Evolutionary conservation across 2,888 invertebrate species (phyloP).

Genomic region (Nymphalis urticae): DNA sequence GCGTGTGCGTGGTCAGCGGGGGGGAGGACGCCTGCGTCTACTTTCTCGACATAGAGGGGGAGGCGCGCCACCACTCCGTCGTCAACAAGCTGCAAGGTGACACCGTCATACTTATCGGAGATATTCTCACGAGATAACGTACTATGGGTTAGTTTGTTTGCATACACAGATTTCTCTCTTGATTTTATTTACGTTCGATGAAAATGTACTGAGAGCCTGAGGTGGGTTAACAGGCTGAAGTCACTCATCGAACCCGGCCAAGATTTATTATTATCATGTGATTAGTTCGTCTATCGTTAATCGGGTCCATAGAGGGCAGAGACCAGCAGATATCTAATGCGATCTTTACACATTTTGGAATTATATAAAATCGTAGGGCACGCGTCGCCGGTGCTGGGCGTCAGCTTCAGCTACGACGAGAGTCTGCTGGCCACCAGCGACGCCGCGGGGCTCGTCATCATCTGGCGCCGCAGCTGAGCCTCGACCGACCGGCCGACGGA

Average conservation of each 20-base stretch:
- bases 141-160: no score
- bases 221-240: no score
- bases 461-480: conserved; percentile 84
- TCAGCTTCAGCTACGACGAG: conserved; percentile 94
- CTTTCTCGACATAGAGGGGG: conserved; percentile 87
- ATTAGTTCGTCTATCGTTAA: neutral
- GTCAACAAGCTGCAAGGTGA: conserved; percentile 82
- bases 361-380: conserved; percentile 79
- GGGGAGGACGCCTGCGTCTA: conserved; percentile 90
- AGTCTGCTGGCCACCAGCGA: conserved; percentile 92
- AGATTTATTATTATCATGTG: no score
- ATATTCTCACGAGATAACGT: no score
- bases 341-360: neutral
- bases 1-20: conserved; percentile 90
- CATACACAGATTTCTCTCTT: no score
- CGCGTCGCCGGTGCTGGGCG: conserved; percentile 90
- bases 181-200: no score
- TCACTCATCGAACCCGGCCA: no score
- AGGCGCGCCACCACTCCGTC: conserved; percentile 76
- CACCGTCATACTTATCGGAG: neutral
- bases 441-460: conserved; percentile 88
- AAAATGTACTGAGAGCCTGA: no score
- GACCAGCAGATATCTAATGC: no score
- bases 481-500: neutral
- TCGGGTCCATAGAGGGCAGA: no score